Base-by-base conservation (phyloP, 2,888 invertebrate species). In the Stenoptilia bipunctidactyla region DNA sequence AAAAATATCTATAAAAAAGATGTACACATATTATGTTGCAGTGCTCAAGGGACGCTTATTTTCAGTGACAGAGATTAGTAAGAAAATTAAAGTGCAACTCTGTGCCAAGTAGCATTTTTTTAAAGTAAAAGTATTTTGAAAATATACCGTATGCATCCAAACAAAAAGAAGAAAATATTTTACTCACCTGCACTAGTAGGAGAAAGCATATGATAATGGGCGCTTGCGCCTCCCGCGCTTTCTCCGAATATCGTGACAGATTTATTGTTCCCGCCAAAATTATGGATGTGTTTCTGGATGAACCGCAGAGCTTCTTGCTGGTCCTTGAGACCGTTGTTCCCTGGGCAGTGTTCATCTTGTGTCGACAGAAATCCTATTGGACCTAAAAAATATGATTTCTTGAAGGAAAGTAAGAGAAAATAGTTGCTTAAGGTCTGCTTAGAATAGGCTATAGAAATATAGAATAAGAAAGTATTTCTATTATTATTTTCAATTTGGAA, bases 131-230 rank as follows among this genome's bases (percentile, higher is more conserved):
- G 30, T n/a, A n/a, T n/a, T n/a, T n/a, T n/a, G n/a, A n/a, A n/a
- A n/a, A n/a, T n/a, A n/a, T n/a, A n/a, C n/a, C n/a, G n/a, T n/a
- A n/a, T n/a, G n/a, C n/a, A n/a, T n/a, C n/a, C n/a, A 12, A 39
- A 38, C 4, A 20, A 35, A 14, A n/a, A 3, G n/a, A n/a, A n/a
- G n/a, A n/a, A n/a, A 12, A 15, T 13, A 34, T 8, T n/a, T 15
- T 12, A 43, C 40, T 47, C 65, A 87, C 87, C 87, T 52, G 57
- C 65, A 15, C 86, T 86, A 25, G 83, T 69, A 27, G 85, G 71
- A n/a, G 89, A 90, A 34, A 90, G 66, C 89, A 90, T 90, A 46
- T 90, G 90, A 45, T 87, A 90, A 33, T 90, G 88, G 1, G 86
- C 88, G 50, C 89, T 89, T 1, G 87, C 88, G 0, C 89, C 90